Evolutionary conservation across 2,113 vertebrate genomes (phyloP).

Genomic region (Micronycteris hirsuta): DNA sequence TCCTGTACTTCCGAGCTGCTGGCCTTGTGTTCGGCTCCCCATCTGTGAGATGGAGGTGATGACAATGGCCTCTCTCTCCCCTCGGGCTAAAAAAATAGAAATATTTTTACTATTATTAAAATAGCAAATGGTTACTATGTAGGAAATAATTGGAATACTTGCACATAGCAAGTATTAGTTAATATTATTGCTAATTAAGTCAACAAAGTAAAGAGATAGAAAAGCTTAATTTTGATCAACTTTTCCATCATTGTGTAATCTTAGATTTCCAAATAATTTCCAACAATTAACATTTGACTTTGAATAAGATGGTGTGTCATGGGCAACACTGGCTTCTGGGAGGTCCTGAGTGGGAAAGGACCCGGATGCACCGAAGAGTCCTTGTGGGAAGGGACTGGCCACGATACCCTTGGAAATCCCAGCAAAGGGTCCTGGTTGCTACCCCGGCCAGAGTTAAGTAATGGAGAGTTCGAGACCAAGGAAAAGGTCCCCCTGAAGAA

Average conservation of each 20-base stretch:
- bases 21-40: background rate
- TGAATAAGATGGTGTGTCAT: background rate
- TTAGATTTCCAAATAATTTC: background rate
- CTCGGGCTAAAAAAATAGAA: background rate
- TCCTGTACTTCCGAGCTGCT: background rate
- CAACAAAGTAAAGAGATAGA: background rate
- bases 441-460: background rate
- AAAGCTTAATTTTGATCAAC: background rate
- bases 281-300: background rate
- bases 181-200: background rate
- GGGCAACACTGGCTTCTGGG: background rate
- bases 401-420: background rate
- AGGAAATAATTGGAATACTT: background rate
- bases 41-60: background rate
- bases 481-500: background rate
- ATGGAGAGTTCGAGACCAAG: background rate
- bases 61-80: too few relatives aligned
- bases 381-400: background rate
- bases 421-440: background rate
- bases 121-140: background rate
- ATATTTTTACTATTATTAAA: background rate
- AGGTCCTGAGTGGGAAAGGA: background rate
- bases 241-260: conserved; percentile 30
- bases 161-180: background rate
- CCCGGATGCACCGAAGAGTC: background rate